Conservation (phyloP, 2,888 invertebrate genomes). For the Lamellibrachia satsuma region DNA sequence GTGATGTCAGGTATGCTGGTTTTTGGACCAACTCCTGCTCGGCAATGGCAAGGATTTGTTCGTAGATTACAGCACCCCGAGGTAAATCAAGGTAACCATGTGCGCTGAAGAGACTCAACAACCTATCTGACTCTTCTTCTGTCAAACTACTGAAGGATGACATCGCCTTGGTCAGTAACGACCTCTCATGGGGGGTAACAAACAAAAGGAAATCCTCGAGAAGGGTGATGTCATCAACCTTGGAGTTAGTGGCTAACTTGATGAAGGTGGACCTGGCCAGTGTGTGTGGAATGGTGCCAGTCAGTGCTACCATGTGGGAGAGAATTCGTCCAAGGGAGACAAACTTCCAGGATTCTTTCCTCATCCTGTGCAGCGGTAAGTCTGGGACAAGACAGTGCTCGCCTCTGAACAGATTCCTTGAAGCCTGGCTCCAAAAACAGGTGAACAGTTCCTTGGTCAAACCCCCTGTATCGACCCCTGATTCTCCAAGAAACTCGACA, state of each 20-base stretch:
- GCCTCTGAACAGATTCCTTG: neutral
- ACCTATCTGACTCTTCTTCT: neutral
- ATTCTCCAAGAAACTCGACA: neutral
- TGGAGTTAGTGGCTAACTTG: neutral
- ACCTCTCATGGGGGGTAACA: neutral
- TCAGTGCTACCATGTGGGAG: neutral
- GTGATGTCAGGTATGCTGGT: neutral
- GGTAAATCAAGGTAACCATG: neutral
- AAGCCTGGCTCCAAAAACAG: neutral
- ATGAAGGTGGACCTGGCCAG: neutral
- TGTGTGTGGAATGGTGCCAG: neutral
- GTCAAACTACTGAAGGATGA: neutral
- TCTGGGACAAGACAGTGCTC: neutral
- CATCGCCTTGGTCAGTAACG: neutral
- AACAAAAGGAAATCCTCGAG: neutral
- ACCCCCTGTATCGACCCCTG: neutral
- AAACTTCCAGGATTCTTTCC: neutral
- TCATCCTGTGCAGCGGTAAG: neutral
- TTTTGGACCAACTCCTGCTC: neutral
- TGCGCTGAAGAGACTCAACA: neutral
- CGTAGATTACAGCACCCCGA: neutral
- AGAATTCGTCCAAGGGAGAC: neutral
- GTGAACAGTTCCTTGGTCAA: neutral
- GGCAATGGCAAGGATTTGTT: neutral
- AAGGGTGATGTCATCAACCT: neutral